Conservation (phyloP, 53 echinoderm and acorn worm species). For the Astropecten irregularis region DNA sequence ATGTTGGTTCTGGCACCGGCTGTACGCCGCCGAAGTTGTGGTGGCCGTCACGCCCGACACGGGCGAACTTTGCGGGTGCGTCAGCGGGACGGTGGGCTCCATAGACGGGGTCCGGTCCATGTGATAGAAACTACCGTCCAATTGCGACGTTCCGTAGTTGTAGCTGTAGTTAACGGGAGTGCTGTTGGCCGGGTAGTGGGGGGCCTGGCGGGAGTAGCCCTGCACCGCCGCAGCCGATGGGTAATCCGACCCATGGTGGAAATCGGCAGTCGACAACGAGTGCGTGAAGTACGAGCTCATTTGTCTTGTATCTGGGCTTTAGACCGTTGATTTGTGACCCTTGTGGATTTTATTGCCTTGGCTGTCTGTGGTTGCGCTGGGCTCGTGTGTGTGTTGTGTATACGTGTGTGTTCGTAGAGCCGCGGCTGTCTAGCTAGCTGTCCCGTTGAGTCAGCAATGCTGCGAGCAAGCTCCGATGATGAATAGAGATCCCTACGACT, state of each 20-base stretch:
- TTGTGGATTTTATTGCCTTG: constrained; percentile 59
- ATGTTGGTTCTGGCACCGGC: constrained; percentile 37
- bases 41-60: constrained; percentile 55
- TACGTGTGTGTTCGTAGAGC: no score
- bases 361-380: constrained; percentile 3
- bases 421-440: constrained; percentile 48
- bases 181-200: constrained; percentile 61
- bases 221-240: constrained; percentile 60
- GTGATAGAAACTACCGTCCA: constrained; percentile 70
- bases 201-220: constrained; percentile 64
- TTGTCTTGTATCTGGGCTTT: constrained; percentile 62
- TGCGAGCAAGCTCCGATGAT: constrained; percentile 22
- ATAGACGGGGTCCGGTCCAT: constrained; percentile 62
- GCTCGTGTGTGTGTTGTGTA: no score
- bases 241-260: constrained; percentile 77
- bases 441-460: constrained; percentile 44
- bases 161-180: constrained; percentile 72
- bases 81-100: constrained; percentile 57
- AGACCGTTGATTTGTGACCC: constrained; percentile 62
- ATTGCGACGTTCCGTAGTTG: constrained; percentile 56
- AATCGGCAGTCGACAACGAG: constrained; percentile 80
- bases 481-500: constrained; percentile 43
- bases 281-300: constrained; percentile 92
- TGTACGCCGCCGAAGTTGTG: constrained; percentile 54
- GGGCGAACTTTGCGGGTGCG: constrained; percentile 50